These are phyloP conservation scores for Lysandra coridon DNA, from an alignment of 2,888 invertebrate species.

Conservation along the genomic window DNA sequence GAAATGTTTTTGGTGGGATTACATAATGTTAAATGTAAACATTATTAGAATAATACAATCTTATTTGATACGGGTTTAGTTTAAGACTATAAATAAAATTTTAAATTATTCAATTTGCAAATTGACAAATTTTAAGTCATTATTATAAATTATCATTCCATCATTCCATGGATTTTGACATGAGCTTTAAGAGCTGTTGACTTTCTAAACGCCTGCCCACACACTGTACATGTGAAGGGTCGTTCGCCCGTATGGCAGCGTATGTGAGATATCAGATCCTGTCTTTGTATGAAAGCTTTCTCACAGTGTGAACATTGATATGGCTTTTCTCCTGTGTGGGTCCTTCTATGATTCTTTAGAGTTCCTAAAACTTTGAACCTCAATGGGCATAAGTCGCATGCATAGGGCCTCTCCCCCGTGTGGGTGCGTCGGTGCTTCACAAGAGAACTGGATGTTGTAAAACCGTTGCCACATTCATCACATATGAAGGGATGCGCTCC, in stretches of 20 bases:
- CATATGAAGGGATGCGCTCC: constrained; percentile 82
- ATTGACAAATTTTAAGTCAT: background rate
- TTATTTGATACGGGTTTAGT: background rate
- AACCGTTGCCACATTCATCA: constrained; percentile 75
- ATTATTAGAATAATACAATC: background rate
- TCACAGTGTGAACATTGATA: constrained; percentile 63
- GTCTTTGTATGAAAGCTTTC: constrained; percentile 79
- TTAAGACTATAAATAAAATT: background rate
- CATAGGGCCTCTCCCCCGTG: constrained; percentile 81
- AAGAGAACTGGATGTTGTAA: constrained; percentile 81
- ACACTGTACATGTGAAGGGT: constrained; percentile 68
- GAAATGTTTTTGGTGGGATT: too few species aligned
- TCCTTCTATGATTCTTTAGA: constrained; percentile 73
- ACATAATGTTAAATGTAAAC: too few species aligned
- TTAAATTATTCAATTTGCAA: background rate
- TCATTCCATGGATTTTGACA: constrained; percentile 63
- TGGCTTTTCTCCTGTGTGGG: constrained; percentile 33
- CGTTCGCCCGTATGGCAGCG: constrained; percentile 78
- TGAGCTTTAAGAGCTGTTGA: constrained; percentile 75
- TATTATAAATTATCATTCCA: background rate
- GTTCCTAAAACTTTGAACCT: constrained; percentile 79
- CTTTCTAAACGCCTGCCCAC: constrained; percentile 77
- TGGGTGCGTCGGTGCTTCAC: constrained; percentile 81
- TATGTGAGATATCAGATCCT: constrained; percentile 78
- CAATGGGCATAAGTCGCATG: constrained; percentile 81